Evolutionary conservation across 2,113 vertebrate species (phyloP), one percentile per base, ranked within the genome.

Genomic region (Cervus canadensis): DNA sequence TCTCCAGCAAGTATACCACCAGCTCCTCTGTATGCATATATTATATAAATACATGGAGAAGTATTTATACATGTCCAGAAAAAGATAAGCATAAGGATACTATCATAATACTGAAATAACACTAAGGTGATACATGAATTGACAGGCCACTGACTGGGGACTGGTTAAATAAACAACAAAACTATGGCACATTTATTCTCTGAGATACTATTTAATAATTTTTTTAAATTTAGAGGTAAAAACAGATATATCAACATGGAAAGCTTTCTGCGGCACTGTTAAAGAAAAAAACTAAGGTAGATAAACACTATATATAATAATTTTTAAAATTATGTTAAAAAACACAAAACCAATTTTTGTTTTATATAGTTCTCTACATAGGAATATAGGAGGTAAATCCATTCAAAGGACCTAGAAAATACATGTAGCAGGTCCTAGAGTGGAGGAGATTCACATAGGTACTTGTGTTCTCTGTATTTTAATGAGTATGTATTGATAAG

Each of bases 61-160:
- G 10, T 81, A 76, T 14, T 78, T 78, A 54, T 54, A 62, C 12
- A 52, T 16, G 33, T 15, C 21, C 79, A 64, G 19, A 76, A 57
- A 76, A 60, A 52, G 45, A 28, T 83, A 87, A 7, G 40, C 5
- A 6, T 57, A 83, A 83, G 26, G 43, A 79, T 36, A 86, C 26
- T 64, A 33, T 52, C 36, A 26, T 17, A 82, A 74, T 60, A 86
- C 14, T 85, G 87, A 93, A 84, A 56, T 40, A 57, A 95, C 25
- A 83, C n/a, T 52, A 57, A 89, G 64, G 15, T 30, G 57, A 74
- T 11, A 59, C 28, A n/a, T 48, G 15, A 79, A 25, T 59, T 5
- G 21, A 71, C 10, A 5, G 48, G 56, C 45, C 9, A 15, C 64
- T 67, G n/a, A 67, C 1, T n/a, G 56, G 56, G 60, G 56, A 30